Evolutionary conservation across 2,797 vertebrate genomes (phyloP).

Genomic region (Enoplosus armatus): DNA sequence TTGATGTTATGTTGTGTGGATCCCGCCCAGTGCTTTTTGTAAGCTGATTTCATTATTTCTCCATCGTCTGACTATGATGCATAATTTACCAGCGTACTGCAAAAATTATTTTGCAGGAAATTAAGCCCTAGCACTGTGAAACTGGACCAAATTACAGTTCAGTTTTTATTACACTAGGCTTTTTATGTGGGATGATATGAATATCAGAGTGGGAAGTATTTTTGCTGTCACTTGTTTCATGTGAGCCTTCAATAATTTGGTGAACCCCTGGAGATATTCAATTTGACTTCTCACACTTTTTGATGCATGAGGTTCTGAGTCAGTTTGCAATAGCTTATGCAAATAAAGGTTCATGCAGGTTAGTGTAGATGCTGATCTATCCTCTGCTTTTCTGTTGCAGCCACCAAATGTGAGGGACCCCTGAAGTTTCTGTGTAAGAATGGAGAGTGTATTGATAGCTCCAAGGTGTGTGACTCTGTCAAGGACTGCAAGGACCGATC

Average conservation of each 20-base stretch:
- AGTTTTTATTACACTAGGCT: slow-evolving; percentile 12
- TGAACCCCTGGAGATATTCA: slow-evolving; percentile 15
- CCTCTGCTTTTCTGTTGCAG: slow-evolving; percentile 76
- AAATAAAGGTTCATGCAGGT: slow-evolving; percentile 2
- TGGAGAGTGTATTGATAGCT: slow-evolving; percentile 95
- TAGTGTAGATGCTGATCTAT: slow-evolving; percentile 1
- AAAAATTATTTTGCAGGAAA: slow-evolving; percentile 48
- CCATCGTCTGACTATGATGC: slow-evolving; percentile 26
- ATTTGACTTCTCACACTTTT: not conserved
- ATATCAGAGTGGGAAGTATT: slow-evolving; percentile 23
- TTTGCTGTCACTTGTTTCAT: slow-evolving; percentile 30
- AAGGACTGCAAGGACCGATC: slow-evolving; percentile 98
- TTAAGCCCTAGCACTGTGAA: slow-evolving; percentile 39
- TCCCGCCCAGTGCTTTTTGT: slow-evolving; percentile 17
- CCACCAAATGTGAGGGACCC: slow-evolving; percentile 93
- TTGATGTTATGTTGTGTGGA: slow-evolving; percentile 10
- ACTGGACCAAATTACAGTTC: slow-evolving; percentile 49
- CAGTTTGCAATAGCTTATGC: slow-evolving; percentile 5
- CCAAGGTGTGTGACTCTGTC: slow-evolving; percentile 94
- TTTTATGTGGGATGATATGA: slow-evolving; percentile 37
- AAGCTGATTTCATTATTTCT: slow-evolving; percentile 21
- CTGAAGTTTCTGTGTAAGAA: slow-evolving; percentile 96
- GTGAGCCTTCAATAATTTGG: slow-evolving; percentile 24
- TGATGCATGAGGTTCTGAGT: not conserved
- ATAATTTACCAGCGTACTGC: slow-evolving; percentile 44